A percentile compares a stretch with the other conserved stretches of the same genome.
These are phyloP conservation scores for Nasonia giraulti DNA, from an alignment of 1,140 invertebrate species.

Conservation along the genomic window DNA sequence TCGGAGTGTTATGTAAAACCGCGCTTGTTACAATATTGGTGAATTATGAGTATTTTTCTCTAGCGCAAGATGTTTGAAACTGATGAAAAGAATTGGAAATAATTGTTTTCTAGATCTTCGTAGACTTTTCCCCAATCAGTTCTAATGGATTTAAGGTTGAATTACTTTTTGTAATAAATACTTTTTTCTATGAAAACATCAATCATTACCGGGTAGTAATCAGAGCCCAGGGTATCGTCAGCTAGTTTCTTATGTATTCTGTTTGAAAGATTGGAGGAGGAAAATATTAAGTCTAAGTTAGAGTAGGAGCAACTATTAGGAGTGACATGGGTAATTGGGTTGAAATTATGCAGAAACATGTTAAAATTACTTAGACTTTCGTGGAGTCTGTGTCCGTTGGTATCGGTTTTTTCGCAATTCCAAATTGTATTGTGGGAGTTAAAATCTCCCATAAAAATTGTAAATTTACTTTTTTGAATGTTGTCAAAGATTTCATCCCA, in stretches of 20 bases:
- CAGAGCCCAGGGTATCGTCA: constrained; percentile 57
- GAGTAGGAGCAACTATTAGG: no score
- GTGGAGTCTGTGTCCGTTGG: background rate
- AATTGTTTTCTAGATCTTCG: background rate
- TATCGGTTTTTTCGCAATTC: no score
- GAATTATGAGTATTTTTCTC: background rate
- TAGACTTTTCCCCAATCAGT: background rate
- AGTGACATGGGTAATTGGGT: background rate
- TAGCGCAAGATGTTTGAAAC: background rate
- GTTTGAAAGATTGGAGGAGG: constrained; percentile 40
- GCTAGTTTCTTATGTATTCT: constrained; percentile 58
- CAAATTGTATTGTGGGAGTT: no score
- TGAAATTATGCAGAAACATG: constrained; percentile 14
- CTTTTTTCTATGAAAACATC: background rate
- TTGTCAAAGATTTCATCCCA: constrained; percentile 5
- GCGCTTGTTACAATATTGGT: background rate
- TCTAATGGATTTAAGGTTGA: background rate
- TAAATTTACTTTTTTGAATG: no score
- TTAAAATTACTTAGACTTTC: background rate
- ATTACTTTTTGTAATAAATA: background rate
- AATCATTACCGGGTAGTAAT: constrained; percentile 59
- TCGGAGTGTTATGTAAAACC: background rate
- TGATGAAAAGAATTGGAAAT: background rate
- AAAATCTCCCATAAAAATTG: no score
- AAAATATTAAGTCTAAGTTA: no score